A percentile compares a stretch with the other conserved stretches of the same genome.
Conservation (phyloP, 2,888 invertebrate species). For the Caenorhabditis angaria region DNA sequence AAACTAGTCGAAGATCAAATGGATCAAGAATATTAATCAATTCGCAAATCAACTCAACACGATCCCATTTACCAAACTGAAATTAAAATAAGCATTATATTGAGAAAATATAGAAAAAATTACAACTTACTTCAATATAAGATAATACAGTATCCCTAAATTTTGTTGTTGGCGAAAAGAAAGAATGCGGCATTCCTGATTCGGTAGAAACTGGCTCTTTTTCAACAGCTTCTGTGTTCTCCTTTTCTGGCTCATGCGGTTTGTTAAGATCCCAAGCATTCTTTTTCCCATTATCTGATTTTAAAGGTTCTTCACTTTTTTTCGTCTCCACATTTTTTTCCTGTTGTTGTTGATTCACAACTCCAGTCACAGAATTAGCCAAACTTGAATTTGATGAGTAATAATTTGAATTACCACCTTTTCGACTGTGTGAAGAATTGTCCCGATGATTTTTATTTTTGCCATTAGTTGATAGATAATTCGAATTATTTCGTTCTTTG, state of each 20-base stretch:
- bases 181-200: neutral
- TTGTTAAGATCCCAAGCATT: neutral
- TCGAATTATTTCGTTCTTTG: slow-evolving; percentile 9
- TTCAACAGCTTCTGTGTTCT: neutral
- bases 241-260: neutral
- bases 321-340: neutral
- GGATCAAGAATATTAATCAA: slow-evolving; percentile 37
- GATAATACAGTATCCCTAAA: neutral
- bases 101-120: neutral
- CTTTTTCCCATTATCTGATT: neutral
- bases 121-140: neutral
- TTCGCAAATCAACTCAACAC: slow-evolving; percentile 52
- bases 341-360: neutral
- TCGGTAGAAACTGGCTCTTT: neutral
- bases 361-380: neutral
- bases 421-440: slow-evolving; percentile 28
- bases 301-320: too few species aligned
- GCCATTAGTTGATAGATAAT: neutral
- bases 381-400: slow-evolving; percentile 8
- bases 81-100: neutral
- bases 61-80: slow-evolving; percentile 46
- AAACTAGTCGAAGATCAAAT: slow-evolving; percentile 45
- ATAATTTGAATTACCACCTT: slow-evolving; percentile 8
- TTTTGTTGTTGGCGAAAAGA: neutral
- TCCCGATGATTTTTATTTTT: slow-evolving; percentile 11